phyloP scores from a whole-genome alignment of 2,888 invertebrate genomes.

The Drosophila mercatorum region DNA sequence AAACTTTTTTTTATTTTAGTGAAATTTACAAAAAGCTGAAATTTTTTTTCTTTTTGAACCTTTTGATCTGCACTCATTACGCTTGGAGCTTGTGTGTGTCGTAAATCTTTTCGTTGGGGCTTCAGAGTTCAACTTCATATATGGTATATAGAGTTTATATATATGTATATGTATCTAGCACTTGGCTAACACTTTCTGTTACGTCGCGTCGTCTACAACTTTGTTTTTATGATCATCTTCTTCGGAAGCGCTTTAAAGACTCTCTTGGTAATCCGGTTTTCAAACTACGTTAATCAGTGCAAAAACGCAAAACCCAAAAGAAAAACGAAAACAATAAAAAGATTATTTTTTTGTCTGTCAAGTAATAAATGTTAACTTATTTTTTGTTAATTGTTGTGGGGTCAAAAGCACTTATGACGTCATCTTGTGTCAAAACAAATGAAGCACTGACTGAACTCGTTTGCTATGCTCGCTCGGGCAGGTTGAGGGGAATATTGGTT shows the following conservation, averaged over 20 bases:
- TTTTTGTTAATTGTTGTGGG: slow-evolving; percentile 63
- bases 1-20: background rate
- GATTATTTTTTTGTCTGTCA: slow-evolving; percentile 9
- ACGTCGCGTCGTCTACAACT: slow-evolving; percentile 24
- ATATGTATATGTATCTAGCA: slow-evolving; percentile 1
- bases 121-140: slow-evolving; percentile 6
- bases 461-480: background rate
- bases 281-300: slow-evolving; percentile 41
- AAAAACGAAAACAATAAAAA: slow-evolving; percentile 32
- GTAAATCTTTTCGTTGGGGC: slow-evolving; percentile 1
- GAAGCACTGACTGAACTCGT: slow-evolving; percentile 14
- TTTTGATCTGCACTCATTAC: slow-evolving; percentile 24
- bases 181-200: slow-evolving; percentile 45
- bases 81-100: background rate
- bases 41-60: slow-evolving; percentile 25
- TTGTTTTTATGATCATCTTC: slow-evolving; percentile 50
- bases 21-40: background rate
- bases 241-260: slow-evolving; percentile 62
- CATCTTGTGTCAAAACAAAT: slow-evolving; percentile 20
- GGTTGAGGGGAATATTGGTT: background rate
- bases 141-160: background rate
- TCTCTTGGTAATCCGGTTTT: slow-evolving; percentile 58
- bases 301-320: slow-evolving; percentile 21
- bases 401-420: slow-evolving; percentile 73
- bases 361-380: slow-evolving; percentile 30